Evolutionary conservation across 2,888 invertebrate species (phyloP).

Genomic region (Idaea straminata): DNA sequence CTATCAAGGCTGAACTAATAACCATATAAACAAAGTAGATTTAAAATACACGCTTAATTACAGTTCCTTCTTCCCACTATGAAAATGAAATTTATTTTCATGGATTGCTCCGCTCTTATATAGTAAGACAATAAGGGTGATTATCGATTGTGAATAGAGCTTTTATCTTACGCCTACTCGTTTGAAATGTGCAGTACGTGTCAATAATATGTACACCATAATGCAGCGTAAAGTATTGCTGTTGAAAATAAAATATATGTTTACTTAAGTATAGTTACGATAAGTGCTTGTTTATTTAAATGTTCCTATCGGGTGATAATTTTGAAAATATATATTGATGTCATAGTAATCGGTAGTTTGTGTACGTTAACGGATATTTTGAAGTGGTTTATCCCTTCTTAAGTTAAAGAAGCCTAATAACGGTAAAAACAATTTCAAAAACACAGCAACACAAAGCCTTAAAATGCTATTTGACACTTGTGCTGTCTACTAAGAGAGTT

Average conservation of each 20-base stretch:
- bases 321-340: neutral
- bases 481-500: no score
- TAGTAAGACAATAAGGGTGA: neutral
- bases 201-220: no score
- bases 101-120: neutral
- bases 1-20: slow-evolving; percentile 10
- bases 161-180: neutral
- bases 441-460: no score
- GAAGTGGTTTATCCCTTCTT: neutral
- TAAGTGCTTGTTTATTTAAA: neutral
- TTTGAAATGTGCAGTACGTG: neutral
- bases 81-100: neutral
- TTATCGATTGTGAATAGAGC: neutral
- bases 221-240: neutral
- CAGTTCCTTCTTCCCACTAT: slow-evolving; percentile 35
- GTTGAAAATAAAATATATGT: neutral
- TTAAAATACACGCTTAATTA: slow-evolving; percentile 20
- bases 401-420: neutral
- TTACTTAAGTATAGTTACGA: neutral
- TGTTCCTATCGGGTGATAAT: neutral
- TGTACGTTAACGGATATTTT: neutral
- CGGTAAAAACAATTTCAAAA: no score
- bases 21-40: slow-evolving; percentile 12
- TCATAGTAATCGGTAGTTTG: neutral
- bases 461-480: no score